Conservation (phyloP, 1,140 invertebrate genomes). For the Oryzaephilus surinamensis region DNA sequence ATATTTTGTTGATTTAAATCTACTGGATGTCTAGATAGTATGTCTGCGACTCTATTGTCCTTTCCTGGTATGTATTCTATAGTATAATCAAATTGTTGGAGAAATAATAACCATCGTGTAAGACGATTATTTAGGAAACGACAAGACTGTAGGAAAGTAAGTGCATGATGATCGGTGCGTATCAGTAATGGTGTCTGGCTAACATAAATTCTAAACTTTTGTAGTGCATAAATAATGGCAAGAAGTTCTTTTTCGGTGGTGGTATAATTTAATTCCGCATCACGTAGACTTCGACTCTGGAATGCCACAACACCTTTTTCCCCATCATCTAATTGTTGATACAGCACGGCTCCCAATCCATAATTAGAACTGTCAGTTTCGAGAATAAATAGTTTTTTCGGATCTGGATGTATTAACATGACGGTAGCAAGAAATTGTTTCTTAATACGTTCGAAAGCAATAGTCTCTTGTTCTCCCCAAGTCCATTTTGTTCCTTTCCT, state of each 20-base stretch:
- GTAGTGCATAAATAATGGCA: slow-evolving; percentile 26
- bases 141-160: slow-evolving; percentile 35
- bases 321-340: slow-evolving; percentile 13
- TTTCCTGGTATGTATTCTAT: slow-evolving; percentile 27
- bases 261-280: slow-evolving; percentile 21
- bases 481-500: slow-evolving; percentile 13
- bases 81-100: slow-evolving; percentile 36
- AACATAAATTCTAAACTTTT: slow-evolving; percentile 27
- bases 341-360: slow-evolving; percentile 24
- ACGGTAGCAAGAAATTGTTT: slow-evolving; percentile 16
- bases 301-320: slow-evolving; percentile 14
- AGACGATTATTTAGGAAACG: slow-evolving; percentile 33
- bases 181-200: slow-evolving; percentile 21
- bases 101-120: slow-evolving; percentile 33
- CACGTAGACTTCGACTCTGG: slow-evolving; percentile 13
- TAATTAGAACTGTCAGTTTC: no score
- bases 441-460: slow-evolving; percentile 7
- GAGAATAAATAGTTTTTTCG: slow-evolving; percentile 18
- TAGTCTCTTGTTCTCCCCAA: slow-evolving; percentile 2
- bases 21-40: slow-evolving; percentile 16
- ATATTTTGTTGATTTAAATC: no score
- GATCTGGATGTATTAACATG: slow-evolving; percentile 19
- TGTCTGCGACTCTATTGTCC: slow-evolving; percentile 23
- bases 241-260: no score
- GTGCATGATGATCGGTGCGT: slow-evolving; percentile 39